Percentiles rank a stretch among this genome's conserved stretches.
Conservation (phyloP, 2,113 vertebrate genomes). For the Paraplagusia blochii region DNA sequence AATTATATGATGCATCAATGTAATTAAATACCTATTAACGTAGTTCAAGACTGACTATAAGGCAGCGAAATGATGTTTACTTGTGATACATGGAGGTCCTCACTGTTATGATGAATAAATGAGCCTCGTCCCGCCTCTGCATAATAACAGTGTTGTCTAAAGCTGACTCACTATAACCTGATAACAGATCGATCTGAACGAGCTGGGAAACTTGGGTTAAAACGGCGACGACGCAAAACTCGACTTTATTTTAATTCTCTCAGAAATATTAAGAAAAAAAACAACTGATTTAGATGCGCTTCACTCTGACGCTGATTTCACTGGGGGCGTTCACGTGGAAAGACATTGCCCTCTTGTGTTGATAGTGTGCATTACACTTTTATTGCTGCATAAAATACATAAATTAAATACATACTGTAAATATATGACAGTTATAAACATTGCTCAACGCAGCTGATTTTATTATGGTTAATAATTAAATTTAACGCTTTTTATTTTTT, state of each 20-base stretch:
- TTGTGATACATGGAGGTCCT: slow-evolving; percentile 33
- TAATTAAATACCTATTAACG: slow-evolving; percentile 77
- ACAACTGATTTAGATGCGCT: no score
- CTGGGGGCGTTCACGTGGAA: slow-evolving; percentile 20
- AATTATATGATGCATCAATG: slow-evolving; percentile 76
- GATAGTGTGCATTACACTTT: slow-evolving; percentile 11
- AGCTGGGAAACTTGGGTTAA: slow-evolving; percentile 12
- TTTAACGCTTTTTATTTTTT: no score
- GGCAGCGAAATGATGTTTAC: slow-evolving; percentile 61
- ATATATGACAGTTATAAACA: no score
- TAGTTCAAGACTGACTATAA: slow-evolving; percentile 60
- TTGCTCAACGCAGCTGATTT: no score
- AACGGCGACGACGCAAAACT: slow-evolving; percentile 6
- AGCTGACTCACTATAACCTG: slow-evolving; percentile 20
- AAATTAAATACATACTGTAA: neutral
- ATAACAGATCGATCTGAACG: slow-evolving; percentile 14
- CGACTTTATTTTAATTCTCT: slow-evolving; percentile 2
- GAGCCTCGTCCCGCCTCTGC: slow-evolving; percentile 24
- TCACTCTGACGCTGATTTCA: neutral
- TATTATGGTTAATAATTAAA: no score
- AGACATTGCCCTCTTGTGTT: slow-evolving; percentile 65
- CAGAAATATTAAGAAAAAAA: no score
- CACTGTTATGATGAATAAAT: slow-evolving; percentile 45
- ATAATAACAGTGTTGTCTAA: slow-evolving; percentile 37
- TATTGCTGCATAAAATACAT: neutral